These are phyloP conservation scores for Phalacrocorax brasilianus DNA, from an alignment of 2,113 vertebrate genomes.

Conservation along the genomic window DNA sequence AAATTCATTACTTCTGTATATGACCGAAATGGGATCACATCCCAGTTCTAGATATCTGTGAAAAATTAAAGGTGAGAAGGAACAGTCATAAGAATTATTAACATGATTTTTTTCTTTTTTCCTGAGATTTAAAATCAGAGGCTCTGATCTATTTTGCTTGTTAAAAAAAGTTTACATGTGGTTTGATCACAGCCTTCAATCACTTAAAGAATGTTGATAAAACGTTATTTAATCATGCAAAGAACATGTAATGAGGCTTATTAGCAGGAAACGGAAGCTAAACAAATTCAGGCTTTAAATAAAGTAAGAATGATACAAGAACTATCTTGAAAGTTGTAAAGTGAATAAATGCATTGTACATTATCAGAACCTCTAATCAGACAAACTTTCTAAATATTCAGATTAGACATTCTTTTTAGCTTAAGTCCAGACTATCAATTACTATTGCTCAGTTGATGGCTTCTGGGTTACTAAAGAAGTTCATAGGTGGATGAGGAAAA, in stretches of 20 bases:
- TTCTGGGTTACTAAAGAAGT: not conserved
- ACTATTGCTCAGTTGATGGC: not conserved
- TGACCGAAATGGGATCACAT: not conserved
- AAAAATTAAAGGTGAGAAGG: not conserved
- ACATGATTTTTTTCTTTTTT: not conserved
- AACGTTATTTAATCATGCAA: not conserved
- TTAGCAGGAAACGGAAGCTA: not conserved
- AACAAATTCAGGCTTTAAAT: not conserved
- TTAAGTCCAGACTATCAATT: not conserved
- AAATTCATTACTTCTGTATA: not conserved
- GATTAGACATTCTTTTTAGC: not conserved
- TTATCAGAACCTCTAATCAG: not conserved
- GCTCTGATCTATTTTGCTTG: not conserved
- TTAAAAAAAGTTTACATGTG: not conserved
- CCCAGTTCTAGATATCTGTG: not conserved
- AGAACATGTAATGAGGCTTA: not conserved
- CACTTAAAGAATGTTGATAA: not conserved
- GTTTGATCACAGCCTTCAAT: not conserved
- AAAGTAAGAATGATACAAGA: not conserved
- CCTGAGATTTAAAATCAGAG: not conserved
- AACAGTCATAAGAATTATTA: not conserved
- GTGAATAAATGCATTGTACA: not conserved
- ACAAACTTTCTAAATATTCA: not conserved
- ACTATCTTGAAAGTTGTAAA: not conserved
- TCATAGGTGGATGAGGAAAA: not conserved